Evolutionary conservation across 2,113 vertebrate species (phyloP).

Genomic region (Phasianus colchicus): DNA sequence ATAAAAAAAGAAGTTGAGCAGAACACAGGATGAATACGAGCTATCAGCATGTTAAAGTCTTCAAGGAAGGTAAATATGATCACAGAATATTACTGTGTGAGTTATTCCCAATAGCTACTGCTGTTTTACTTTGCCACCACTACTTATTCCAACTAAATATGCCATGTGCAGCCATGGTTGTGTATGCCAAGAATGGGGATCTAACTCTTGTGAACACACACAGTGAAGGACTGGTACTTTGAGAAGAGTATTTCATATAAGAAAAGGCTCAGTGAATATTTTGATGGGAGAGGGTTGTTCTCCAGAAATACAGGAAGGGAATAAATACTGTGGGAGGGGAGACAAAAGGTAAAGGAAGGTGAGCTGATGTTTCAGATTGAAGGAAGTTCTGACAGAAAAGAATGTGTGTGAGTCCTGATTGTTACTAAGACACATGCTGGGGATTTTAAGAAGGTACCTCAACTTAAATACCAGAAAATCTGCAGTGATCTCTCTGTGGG

Average conservation of each 20-base stretch:
- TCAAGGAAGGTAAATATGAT: not conserved
- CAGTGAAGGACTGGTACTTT: not conserved
- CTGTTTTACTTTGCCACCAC: not conserved
- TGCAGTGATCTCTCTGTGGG: not conserved
- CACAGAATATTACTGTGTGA: not conserved
- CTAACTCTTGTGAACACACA: not conserved
- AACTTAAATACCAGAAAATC: not conserved
- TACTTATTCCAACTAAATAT: not conserved
- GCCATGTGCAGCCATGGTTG: slow-evolving; percentile 9
- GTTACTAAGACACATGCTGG: not conserved
- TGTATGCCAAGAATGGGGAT: not conserved
- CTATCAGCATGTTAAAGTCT: not conserved
- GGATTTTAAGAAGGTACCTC: not conserved
- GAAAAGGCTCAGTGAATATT: not conserved
- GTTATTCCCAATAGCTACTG: not conserved
- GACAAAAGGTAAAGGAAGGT: not conserved
- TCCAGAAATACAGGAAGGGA: not conserved
- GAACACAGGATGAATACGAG: not conserved
- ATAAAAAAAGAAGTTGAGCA: not conserved
- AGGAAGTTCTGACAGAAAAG: not conserved
- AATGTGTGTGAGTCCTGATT: rapidly evolving
- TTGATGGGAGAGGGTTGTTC: not conserved
- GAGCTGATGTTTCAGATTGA: not conserved
- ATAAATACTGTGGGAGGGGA: not conserved
- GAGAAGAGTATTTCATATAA: not conserved